phyloP scores from a whole-genome alignment of 2,113 vertebrate species.

The Lepidothrix coronata region DNA sequence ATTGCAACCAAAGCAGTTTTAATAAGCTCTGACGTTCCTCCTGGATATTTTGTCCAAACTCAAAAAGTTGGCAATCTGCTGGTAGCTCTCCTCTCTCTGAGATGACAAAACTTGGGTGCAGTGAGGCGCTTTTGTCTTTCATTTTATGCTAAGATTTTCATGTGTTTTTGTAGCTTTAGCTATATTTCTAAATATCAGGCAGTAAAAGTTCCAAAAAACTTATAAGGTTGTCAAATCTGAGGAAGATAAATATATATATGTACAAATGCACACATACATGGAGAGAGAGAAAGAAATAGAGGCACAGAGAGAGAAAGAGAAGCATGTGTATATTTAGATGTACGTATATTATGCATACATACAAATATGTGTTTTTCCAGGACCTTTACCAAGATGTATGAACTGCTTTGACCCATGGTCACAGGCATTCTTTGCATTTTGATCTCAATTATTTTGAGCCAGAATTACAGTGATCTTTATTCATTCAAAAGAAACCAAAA shows the following conservation, averaged over 20 bases:
- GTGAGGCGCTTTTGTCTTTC: neutral
- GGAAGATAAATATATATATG: constrained; percentile 4
- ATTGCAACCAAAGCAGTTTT: neutral
- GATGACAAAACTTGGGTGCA: neutral
- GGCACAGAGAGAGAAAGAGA: neutral
- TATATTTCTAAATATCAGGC: constrained; percentile 17
- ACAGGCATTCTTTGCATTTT: neutral
- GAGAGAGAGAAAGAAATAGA: neutral
- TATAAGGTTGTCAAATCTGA: neutral
- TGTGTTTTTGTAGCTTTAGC: neutral
- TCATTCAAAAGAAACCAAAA: neutral
- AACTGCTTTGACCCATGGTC: neutral
- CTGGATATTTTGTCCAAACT: neutral
- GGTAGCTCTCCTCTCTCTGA: neutral
- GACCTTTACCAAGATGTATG: neutral
- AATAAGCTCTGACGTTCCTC: neutral
- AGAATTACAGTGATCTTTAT: neutral
- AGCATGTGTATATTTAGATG: neutral
- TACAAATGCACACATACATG: neutral
- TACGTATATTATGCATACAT: neutral
- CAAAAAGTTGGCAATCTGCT: neutral
- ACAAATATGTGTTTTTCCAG: neutral
- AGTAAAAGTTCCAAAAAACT: constrained; percentile 6
- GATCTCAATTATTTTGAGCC: neutral
- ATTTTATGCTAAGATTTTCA: neutral